Evolutionary conservation across 2,113 vertebrate genomes (phyloP), one percentile per base, ranked within the genome.

Genomic region (Tautogolabrus adspersus): DNA sequence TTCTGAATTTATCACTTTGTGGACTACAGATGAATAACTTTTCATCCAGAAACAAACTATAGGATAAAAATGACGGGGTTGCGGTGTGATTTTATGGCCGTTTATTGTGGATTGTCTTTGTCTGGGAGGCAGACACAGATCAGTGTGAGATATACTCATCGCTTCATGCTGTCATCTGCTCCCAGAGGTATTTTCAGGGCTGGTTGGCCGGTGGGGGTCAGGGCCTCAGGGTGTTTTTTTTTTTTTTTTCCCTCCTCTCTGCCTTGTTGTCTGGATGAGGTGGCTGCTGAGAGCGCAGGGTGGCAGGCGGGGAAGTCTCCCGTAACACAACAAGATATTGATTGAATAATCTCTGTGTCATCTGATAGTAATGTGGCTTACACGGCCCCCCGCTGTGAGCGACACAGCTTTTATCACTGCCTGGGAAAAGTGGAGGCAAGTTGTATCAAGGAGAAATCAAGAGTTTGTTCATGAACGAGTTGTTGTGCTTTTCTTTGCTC

Each of bases 291-390:
- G 75, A 83, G 70, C 69, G 59, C 56, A 61, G 66, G n/a, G 84
- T 74, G 67, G 79, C 78, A 67, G 58, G 66, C 80, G 54, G 81
- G 46, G 54, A 64, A 77, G 56, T 55, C 67, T 63, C 68, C 65
- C 40, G 19, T 71, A 72, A 90, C 86, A 85, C 65, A 88, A 77
- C 82, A 70, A 87, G 60, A 38, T 95, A 95, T 95, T 95, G 94
- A 95, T 95, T 94, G 89, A 91, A 94, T 95, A 95, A 95, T 93
- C 89, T 89, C 70, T 89, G 83, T 90, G 77, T 93, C 89, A 90
- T 89, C 84, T 89, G 88, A 92, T 88, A 87, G 86, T 76, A 61
- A 80, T 89, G 80, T 86, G 84, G 87, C 60, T 93, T 93, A 93
- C 94, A 94, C n/a, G 54, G 80, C 34, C 77, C 92, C 92, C 93